Base-by-base conservation (phyloP, 2,888 invertebrate species). In the Diplazon laetatorius region DNA sequence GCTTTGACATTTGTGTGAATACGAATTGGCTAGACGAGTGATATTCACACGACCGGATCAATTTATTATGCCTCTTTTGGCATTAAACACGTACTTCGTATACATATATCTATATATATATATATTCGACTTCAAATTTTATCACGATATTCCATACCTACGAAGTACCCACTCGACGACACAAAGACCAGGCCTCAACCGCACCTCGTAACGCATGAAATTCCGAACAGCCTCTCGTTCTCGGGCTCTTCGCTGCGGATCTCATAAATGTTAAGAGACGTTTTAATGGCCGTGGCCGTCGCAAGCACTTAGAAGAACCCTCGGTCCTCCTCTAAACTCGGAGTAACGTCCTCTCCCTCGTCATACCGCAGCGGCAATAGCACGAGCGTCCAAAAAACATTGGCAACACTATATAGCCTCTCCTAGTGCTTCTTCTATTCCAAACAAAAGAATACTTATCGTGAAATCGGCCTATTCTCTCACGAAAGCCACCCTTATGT, bases 201-300 rank as follows among this genome's bases (percentile, higher is more conserved):
- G 39, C 46, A 46, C 22, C 63, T 59, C 60, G 48, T 18, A 59
- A 39, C 52, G 16, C 75, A 69, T 70, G 62, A 70, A 66, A 69
- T 69, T 78, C 75, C 46, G 42, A 69, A 65, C 60, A 69, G 39
- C 73, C 76, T 79, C 73, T 76, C 48, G 42, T 48, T 71, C 73
- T 59, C 50, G 50, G 25, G 37, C 69, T 69, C 55, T 18, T 44
- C 39, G 46, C 14, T 39, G 69, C 62, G 68, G 63, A 68, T 73
- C 80, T 80, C 78, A 81, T 65, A 57, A 82, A 80, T 83, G 76
- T 78, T 79, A 60, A 76, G 69, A 59, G 78, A 82, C 62, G 62
- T 69, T 83, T 83, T 83, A 84, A 84, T 82, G 80, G 75, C 63
- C 76, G 46, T 30, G 48, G 75, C 79, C 46, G 75, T 63, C 76